Base-by-base conservation (phyloP, 2,888 invertebrate genomes). In the Synanthedon vespiformis region DNA sequence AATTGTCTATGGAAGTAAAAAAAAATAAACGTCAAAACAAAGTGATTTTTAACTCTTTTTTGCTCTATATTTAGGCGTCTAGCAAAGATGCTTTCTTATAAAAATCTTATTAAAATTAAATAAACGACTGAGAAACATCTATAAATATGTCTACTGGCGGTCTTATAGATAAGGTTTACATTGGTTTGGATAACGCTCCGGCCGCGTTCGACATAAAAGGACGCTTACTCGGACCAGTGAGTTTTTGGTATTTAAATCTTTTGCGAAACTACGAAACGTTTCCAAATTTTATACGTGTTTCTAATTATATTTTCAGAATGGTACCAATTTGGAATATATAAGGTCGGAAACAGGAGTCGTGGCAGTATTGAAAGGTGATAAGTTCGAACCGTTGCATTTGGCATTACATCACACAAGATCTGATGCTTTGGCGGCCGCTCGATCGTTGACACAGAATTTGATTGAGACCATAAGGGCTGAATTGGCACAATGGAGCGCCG, bases 161-260 rank as follows among this genome's bases (percentile, higher is more conserved):
- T 56, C 79, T 86, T 48, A 75, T 86, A 61, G 94, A 94, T 74
- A 94, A 94, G 80, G 90, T 95, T 60, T 92, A 92, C 64, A 89
- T 94, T 63, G 94, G 94, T 47, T 84, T 94, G 61, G 94, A 94
- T 65, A 91, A 92, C 86, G 92, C 93, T 52, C 93, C 94, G 34
- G 90, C 91, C 57, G 89, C 90, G 57, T 94, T 94, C 74, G 93
- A 94, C 74, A 90, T 94, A 61, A 90, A 92, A 70, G 90, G 91
- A 59, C 92, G 93, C 67, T 90, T 94, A 61, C 85, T 93, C 58
- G 95, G 95, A 53, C 85, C 84, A 56, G 88, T 88, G 67, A 77
- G 86, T 79, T 56, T 52, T 44, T 44, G 44, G 12, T 5, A 44
- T 44, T n/a, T 44, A 44, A 6, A 44, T 14, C n/a, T 13, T 44